A percentile compares a stretch with the other conserved stretches of the same genome.
These are phyloP conservation scores for Lepus timidus DNA, from an alignment of 2,113 vertebrate genomes.

Conservation along the genomic window DNA sequence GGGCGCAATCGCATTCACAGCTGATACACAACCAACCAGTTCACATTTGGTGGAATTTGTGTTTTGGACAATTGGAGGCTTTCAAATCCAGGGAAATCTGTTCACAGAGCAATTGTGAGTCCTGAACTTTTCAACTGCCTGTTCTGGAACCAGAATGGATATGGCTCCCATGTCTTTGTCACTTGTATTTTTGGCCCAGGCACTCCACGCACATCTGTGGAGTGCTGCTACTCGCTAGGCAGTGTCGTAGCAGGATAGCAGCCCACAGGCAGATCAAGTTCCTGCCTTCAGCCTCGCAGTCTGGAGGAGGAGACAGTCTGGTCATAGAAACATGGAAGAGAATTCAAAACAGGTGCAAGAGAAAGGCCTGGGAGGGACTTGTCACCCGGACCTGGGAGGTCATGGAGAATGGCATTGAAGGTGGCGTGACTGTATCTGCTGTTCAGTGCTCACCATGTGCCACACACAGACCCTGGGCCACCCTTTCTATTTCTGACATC, in stretches of 20 bases:
- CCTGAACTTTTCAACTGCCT: neutral
- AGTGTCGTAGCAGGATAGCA: neutral
- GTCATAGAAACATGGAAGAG: neutral
- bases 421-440: no score
- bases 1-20: no score
- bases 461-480: neutral
- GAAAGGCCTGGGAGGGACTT: neutral
- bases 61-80: neutral
- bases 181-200: no score
- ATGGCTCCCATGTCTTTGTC: rapidly evolving
- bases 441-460: rapidly evolving
- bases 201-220: neutral
- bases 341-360: neutral
- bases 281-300: neutral
- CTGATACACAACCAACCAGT: rapidly evolving
- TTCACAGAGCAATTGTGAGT: neutral
- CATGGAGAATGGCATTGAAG: neutral
- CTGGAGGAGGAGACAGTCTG: neutral
- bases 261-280: neutral
- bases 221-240: neutral
- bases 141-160: neutral
- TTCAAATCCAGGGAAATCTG: neutral
- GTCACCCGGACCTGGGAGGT: neutral
- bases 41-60: neutral
- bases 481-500: neutral